phyloP scores from a whole-genome alignment of 2,113 vertebrate species.

The Hemiscyllium ocellatum region DNA sequence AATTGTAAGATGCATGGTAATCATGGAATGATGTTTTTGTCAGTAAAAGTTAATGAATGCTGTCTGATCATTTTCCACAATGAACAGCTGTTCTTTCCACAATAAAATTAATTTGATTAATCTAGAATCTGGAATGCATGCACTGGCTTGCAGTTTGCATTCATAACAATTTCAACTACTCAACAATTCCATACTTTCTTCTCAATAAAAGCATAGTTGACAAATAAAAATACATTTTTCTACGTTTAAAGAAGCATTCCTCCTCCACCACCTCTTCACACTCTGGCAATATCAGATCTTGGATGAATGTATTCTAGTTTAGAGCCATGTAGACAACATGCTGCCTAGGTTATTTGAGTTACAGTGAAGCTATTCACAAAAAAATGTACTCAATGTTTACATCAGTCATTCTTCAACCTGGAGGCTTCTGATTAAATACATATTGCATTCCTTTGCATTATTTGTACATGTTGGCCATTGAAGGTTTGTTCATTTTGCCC shows the following conservation, averaged over 20 bases:
- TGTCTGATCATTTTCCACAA: constrained; percentile 1
- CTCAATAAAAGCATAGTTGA: background rate
- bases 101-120: constrained; percentile 19
- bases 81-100: constrained; percentile 35
- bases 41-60: background rate
- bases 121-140: background rate
- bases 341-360: background rate
- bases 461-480: background rate
- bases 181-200: background rate
- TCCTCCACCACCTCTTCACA: constrained; percentile 18
- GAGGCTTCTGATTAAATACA: background rate
- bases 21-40: constrained; percentile 10
- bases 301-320: background rate
- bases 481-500: background rate
- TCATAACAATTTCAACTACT: background rate
- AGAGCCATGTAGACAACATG: background rate
- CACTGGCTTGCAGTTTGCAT: background rate
- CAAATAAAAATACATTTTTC: background rate
- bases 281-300: too few species aligned
- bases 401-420: background rate
- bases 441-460: background rate
- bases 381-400: background rate
- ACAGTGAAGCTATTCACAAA: background rate
- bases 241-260: background rate
- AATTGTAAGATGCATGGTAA: background rate